Conservation (phyloP, 2,113 vertebrate species). For the Dromas ardeola region DNA sequence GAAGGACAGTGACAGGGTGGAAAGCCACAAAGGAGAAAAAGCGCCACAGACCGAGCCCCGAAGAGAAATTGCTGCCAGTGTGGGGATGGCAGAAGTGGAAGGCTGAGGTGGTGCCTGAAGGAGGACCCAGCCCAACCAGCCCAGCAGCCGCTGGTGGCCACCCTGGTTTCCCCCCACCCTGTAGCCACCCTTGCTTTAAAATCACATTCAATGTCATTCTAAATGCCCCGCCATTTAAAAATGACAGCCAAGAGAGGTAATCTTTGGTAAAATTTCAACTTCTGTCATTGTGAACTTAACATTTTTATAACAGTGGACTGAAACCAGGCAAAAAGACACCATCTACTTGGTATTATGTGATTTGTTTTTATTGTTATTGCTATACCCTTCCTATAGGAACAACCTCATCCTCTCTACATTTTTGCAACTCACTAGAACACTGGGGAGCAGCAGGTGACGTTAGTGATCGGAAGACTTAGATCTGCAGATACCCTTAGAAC, state of each 20-base stretch:
- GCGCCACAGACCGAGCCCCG: fast-evolving
- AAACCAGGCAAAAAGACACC: background rate
- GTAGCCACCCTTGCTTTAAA: background rate
- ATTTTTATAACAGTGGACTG: background rate
- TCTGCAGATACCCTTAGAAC: background rate
- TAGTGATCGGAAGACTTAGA: background rate
- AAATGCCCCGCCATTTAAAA: background rate
- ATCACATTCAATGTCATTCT: background rate
- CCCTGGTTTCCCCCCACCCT: background rate
- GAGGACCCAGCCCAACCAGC: background rate
- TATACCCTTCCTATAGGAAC: background rate
- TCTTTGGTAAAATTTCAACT: background rate
- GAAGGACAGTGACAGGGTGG: background rate
- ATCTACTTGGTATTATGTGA: background rate
- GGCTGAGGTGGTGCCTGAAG: background rate
- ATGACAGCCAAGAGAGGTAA: background rate
- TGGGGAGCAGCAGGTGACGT: background rate
- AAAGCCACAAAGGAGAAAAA: background rate
- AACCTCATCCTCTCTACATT: background rate
- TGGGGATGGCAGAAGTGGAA: background rate
- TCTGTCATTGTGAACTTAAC: background rate
- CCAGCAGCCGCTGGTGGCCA: background rate
- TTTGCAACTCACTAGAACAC: background rate
- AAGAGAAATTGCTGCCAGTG: background rate
- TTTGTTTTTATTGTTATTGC: background rate